Evolutionary conservation across 2,113 vertebrate genomes (phyloP), one percentile per base, ranked within the genome.

Genomic region (Lampris incognitus): DNA sequence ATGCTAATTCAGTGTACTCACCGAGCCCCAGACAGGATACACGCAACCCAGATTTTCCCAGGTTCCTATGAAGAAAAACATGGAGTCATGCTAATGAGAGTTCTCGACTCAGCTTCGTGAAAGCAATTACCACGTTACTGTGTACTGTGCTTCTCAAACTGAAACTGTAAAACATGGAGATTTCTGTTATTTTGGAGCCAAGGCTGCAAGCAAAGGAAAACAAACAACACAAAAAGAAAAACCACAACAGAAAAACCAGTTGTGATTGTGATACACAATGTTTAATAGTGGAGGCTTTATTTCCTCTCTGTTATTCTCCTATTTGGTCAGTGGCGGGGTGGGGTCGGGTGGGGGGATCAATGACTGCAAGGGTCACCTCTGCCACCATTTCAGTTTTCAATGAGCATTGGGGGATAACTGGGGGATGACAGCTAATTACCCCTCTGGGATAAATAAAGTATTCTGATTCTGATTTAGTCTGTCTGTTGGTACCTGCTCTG

Each of bases 21-120:
- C 97, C 98, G n/a, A 99, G 92, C 39, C 97, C 97, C 55, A 98
- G 93, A 91, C 98, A 98, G 24, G 97, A 98, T 75, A 99, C 97
- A 89, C 97, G 92, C 85, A 99, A 92, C 84, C 98, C 98, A 0
- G 98, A 98, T 92, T 99, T 99, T 4, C 98, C 98, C 52, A 99
- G 96, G 92, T 99, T 99, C 86, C 98, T 99, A 72, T 66, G 63
- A 90, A 51, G 13, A 57, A 61, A 78, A 40, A 46, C 10, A 65
- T 39, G 36, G 6, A 2, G 8, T 65, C 8, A 54, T 39, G 24
- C 9, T 41, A 88, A 7, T 8, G 56, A 62, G 54, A 81, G 66
- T 58, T 61, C 66, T n/a, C 72, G 63, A 66, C 66, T n/a, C 9
- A n/a, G 49, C 6, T 11, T 50, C 71, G 57, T 69, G 51, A 84